Evolutionary conservation across 1,140 invertebrate species (phyloP).

Genomic region (Eupeodes corollae): DNA sequence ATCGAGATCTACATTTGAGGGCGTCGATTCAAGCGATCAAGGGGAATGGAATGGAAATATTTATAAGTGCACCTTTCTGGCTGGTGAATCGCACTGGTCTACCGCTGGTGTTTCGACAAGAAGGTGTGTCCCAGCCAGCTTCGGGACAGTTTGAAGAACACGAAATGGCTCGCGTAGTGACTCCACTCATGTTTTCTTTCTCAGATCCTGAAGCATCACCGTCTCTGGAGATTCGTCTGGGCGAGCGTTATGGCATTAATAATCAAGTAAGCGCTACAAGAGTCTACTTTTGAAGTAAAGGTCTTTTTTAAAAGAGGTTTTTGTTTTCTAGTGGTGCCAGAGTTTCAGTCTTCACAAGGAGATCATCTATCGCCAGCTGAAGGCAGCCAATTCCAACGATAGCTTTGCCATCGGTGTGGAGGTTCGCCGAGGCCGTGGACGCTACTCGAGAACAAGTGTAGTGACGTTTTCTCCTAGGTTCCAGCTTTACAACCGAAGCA

Average conservation of each 20-base stretch:
- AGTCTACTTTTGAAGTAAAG: background rate
- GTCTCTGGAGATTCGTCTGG: constrained; percentile 38
- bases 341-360: constrained; percentile 51
- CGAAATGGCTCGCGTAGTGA: constrained; percentile 81
- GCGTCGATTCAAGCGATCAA: constrained; percentile 42
- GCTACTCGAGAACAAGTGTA: constrained; percentile 81
- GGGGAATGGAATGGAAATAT: constrained; percentile 51
- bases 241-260: constrained; percentile 21
- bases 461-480: constrained; percentile 87
- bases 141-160: constrained; percentile 93
- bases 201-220: constrained; percentile 70
- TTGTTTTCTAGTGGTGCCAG: constrained; percentile 57
- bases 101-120: constrained; percentile 87
- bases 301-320: background rate
- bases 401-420: constrained; percentile 73
- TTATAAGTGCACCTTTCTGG: constrained; percentile 82
- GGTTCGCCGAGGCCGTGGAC: constrained; percentile 72
- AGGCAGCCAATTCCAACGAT: constrained; percentile 23
- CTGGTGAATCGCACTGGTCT: constrained; percentile 91
- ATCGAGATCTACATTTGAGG: constrained; percentile 62
- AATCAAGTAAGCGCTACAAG: constrained; percentile 17
- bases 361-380: constrained; percentile 22
- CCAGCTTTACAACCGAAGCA: constrained; percentile 85
- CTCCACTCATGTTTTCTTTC: constrained; percentile 90
- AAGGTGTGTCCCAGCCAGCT: constrained; percentile 63